These are phyloP conservation scores for Aradus depressus DNA, from an alignment of 2,888 invertebrate genomes.

Conservation along the genomic window DNA sequence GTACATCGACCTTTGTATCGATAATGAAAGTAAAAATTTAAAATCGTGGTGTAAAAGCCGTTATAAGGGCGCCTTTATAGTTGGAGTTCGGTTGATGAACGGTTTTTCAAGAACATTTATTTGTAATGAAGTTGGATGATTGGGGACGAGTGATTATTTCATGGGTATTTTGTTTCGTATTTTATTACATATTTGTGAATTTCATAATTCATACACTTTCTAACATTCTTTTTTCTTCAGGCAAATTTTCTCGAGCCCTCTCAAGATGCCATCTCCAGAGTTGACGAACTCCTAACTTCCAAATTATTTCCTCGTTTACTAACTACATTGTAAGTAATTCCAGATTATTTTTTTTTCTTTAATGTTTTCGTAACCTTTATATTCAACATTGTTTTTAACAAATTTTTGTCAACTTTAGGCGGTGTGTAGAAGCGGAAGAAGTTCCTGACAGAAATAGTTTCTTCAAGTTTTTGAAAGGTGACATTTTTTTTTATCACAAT, in stretches of 20 bases:
- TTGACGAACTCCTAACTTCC: conserved; percentile 4
- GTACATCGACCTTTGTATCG: no score
- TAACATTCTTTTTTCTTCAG: conserved; percentile 4
- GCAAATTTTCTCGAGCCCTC: conserved; percentile 9
- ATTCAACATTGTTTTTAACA: no score
- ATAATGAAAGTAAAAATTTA: conserved; percentile 3
- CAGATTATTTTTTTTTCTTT: neutral
- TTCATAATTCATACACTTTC: neutral
- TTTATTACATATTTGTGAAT: neutral
- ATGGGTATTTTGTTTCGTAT: neutral
- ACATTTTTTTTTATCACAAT: neutral
- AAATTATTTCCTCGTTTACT: conserved; percentile 4
- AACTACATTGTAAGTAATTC: conserved; percentile 3
- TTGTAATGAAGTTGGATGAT: conserved; percentile 7
- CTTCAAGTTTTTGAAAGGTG: neutral
- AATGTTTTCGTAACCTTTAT: neutral
- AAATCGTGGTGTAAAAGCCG: conserved; percentile 9
- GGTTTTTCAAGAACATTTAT: neutral
- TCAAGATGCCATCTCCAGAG: conserved; percentile 1
- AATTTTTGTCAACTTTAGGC: no score
- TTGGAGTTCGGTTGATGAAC: neutral
- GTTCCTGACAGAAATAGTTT: no score
- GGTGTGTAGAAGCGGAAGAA: no score
- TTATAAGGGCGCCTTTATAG: neutral
- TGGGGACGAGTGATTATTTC: conserved; percentile 9